Percentiles rank a stretch among this genome's conserved stretches.
Evolutionary conservation across 2,888 invertebrate genomes (phyloP).

Genomic region (Eristalis tenax): DNA sequence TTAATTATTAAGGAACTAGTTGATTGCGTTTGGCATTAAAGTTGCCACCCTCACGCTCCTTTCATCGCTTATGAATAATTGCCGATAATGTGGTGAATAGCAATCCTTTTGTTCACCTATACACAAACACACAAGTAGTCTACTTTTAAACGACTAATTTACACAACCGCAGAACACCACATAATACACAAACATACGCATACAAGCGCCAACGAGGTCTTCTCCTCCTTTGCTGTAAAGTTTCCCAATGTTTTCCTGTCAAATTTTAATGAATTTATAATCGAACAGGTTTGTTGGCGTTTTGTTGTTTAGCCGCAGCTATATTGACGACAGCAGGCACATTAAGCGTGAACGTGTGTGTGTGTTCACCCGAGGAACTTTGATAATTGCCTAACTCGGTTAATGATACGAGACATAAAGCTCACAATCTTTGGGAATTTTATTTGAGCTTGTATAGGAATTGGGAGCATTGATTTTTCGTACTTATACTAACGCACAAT

Average conservation of each 20-base stretch:
- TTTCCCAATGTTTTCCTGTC: conserved; percentile 68
- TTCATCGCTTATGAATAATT: conserved; percentile 70
- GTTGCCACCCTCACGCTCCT: conserved; percentile 66
- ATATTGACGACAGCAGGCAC: conserved; percentile 36
- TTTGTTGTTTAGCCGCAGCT: conserved; percentile 57
- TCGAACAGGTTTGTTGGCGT: conserved; percentile 64
- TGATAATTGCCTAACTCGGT: conserved; percentile 56
- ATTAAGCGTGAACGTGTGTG: not conserved
- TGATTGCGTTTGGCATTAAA: conserved; percentile 70
- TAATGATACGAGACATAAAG: conserved; percentile 60
- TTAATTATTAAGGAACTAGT: conserved; percentile 70
- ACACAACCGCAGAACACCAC: conserved; percentile 62
- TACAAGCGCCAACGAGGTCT: not conserved
- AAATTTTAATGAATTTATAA: conserved; percentile 71
- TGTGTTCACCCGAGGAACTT: conserved; percentile 29
- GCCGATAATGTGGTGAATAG: conserved; percentile 69
- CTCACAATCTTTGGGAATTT: conserved; percentile 38
- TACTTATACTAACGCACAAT: not conserved
- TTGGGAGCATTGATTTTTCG: conserved; percentile 40
- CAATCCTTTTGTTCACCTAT: conserved; percentile 54
- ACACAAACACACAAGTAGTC: conserved; percentile 29
- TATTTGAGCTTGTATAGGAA: conserved; percentile 30
- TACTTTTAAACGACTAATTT: conserved; percentile 69
- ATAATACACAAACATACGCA: conserved; percentile 1
- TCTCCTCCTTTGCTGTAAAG: conserved; percentile 45